These are phyloP conservation scores for Aspiorhynchus laticeps DNA, from an alignment of 2,113 vertebrate genomes.

Conservation along the genomic window DNA sequence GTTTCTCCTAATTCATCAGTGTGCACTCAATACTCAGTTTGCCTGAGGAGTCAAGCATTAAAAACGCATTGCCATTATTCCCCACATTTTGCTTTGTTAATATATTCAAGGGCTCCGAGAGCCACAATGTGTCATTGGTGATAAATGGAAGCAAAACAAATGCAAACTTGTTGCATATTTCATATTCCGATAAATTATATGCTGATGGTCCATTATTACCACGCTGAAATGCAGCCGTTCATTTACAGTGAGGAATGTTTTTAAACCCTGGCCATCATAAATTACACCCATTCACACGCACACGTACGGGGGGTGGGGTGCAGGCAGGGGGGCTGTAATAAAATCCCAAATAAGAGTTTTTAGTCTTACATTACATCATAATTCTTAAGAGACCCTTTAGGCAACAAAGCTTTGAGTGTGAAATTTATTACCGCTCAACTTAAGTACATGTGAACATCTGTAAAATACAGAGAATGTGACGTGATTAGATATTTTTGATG, in stretches of 20 bases:
- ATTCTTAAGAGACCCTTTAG: not conserved
- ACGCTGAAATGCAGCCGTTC: constrained; percentile 56
- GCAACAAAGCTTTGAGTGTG: constrained; percentile 28
- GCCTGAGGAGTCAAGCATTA: constrained; percentile 40
- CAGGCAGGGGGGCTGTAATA: not conserved
- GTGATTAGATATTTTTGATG: not conserved
- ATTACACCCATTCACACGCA: constrained; percentile 59
- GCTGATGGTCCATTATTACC: constrained; percentile 63
- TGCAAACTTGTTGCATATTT: constrained; percentile 72
- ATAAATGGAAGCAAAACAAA: constrained; percentile 66
- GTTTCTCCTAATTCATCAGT: constrained; percentile 31
- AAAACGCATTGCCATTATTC: constrained; percentile 44
- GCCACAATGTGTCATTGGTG: constrained; percentile 45
- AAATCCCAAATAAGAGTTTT: constrained; percentile 37
- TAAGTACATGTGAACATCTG: constrained; percentile 1
- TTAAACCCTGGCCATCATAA: constrained; percentile 62
- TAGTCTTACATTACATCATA: constrained; percentile 30
- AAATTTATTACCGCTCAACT: constrained; percentile 30
- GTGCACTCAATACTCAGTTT: constrained; percentile 2
- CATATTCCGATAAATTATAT: constrained; percentile 69
- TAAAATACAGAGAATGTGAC: constrained; percentile 5
- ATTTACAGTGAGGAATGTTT: constrained; percentile 65
- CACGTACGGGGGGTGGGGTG: not conserved
- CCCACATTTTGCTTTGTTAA: constrained; percentile 49
- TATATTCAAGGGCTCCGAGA: constrained; percentile 48